Conservation (phyloP, 2,113 vertebrate species). For the Myanophis thanlyinensis region DNA sequence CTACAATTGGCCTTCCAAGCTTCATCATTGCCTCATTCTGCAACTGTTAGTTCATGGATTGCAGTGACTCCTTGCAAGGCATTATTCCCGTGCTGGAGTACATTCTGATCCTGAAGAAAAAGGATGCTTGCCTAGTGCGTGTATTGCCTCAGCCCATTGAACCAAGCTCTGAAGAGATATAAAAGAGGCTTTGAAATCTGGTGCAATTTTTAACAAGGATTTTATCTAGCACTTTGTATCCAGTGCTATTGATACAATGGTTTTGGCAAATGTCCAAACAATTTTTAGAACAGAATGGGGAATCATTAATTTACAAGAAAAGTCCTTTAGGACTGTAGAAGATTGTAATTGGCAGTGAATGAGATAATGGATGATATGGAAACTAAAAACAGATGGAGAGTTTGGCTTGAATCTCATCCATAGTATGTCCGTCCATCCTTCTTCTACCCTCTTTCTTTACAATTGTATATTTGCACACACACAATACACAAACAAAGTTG, state of each 20-base stretch:
- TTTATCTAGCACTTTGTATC: slow-evolving; percentile 24
- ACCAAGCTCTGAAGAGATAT: slow-evolving; percentile 41
- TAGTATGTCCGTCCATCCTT: neutral
- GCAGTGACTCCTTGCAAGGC: neutral
- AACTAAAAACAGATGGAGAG: neutral
- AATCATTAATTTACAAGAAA: neutral
- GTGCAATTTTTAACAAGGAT: slow-evolving; percentile 34
- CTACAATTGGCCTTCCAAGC: neutral
- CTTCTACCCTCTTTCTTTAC: neutral
- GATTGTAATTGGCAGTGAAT: neutral
- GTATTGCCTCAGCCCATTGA: slow-evolving; percentile 36
- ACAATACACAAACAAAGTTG: neutral
- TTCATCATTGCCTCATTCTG: neutral
- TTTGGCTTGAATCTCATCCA: neutral
- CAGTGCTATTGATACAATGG: neutral
- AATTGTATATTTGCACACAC: neutral
- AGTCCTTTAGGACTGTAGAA: neutral
- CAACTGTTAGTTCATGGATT: neutral
- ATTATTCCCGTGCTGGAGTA: neutral
- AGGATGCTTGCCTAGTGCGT: neutral
- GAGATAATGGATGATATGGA: neutral
- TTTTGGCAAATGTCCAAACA: neutral
- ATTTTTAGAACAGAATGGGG: neutral
- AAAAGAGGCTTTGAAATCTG: slow-evolving; percentile 49
- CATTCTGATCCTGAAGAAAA: slow-evolving; percentile 9